These are phyloP conservation scores for Pollenia angustigena DNA, from an alignment of 2,888 invertebrate species.

Conservation along the genomic window DNA sequence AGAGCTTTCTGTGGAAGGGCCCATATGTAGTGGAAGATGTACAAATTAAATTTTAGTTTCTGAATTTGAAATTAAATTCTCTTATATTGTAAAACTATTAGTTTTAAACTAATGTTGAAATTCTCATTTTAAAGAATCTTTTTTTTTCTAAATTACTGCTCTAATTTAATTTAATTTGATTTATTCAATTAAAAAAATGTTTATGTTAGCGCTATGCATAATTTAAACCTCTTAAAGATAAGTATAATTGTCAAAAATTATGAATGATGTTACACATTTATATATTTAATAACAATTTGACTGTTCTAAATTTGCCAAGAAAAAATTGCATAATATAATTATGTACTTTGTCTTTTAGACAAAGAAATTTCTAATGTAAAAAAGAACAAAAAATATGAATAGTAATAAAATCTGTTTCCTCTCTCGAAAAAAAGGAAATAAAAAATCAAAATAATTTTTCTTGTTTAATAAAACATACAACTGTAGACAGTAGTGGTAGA, in stretches of 20 bases:
- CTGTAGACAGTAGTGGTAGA: conserved; percentile 52
- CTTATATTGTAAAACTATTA: too few relatives aligned
- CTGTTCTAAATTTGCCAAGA: conserved; percentile 26
- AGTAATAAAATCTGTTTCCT: conserved; percentile 40
- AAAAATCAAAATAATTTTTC: conserved; percentile 1
- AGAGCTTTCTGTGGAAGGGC: too few relatives aligned
- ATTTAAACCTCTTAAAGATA: neutral
- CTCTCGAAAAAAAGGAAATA: conserved; percentile 3
- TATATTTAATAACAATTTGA: conserved; percentile 14
- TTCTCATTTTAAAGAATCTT: too few relatives aligned
- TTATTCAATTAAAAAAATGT: conserved; percentile 19
- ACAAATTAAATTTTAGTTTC: too few relatives aligned
- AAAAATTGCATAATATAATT: conserved; percentile 50
- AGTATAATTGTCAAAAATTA: conserved; percentile 7
- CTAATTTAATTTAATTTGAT: neutral
- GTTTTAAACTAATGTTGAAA: too few relatives aligned
- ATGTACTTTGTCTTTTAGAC: conserved; percentile 29
- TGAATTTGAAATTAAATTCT: too few relatives aligned
- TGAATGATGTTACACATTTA: neutral
- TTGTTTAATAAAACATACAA: conserved; percentile 51
- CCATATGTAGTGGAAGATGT: too few relatives aligned
- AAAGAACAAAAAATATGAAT: neutral
- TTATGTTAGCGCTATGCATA: neutral
- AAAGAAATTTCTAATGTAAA: conserved; percentile 19
- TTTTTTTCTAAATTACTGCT: neutral